These are phyloP conservation scores for Anastrepha ludens DNA, from an alignment of 1,140 invertebrate genomes.

Conservation along the genomic window DNA sequence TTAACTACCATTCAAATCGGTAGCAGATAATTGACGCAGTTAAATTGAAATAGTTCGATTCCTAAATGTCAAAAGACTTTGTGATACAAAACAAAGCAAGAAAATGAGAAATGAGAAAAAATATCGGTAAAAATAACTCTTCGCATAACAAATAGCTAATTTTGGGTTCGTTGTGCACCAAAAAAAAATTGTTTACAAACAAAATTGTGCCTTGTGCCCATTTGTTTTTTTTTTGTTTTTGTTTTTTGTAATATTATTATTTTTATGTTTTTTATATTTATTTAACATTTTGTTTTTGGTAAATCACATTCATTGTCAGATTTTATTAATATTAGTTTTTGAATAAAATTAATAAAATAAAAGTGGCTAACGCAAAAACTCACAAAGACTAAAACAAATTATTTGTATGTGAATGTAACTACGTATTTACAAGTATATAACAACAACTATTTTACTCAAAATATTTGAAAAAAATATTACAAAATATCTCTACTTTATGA, in stretches of 20 bases:
- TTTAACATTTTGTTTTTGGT: too few species aligned
- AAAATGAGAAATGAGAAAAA: neutral
- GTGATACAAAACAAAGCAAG: neutral
- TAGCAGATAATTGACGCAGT: neutral
- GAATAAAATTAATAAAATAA: neutral
- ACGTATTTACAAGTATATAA: too few species aligned
- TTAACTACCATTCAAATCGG: neutral
- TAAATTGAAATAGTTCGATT: neutral
- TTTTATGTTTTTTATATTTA: neutral
- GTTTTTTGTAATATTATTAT: neutral
- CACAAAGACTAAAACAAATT: neutral
- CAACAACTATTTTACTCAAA: neutral
- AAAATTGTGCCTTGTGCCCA: neutral
- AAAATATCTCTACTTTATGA: neutral
- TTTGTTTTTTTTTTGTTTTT: neutral
- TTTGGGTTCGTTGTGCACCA: neutral
- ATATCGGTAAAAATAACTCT: too few species aligned
- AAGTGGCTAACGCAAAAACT: neutral
- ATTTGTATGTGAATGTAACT: neutral
- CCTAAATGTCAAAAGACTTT: neutral
- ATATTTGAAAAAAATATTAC: neutral
- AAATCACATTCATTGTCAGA: too few species aligned
- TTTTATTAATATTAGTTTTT: neutral
- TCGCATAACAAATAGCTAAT: neutral
- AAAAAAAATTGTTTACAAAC: conserved; percentile 1